These are phyloP conservation scores for Ophiothrix spiculata DNA, from an alignment of 35 echinoderm and acorn worm species.

Conservation along the genomic window DNA sequence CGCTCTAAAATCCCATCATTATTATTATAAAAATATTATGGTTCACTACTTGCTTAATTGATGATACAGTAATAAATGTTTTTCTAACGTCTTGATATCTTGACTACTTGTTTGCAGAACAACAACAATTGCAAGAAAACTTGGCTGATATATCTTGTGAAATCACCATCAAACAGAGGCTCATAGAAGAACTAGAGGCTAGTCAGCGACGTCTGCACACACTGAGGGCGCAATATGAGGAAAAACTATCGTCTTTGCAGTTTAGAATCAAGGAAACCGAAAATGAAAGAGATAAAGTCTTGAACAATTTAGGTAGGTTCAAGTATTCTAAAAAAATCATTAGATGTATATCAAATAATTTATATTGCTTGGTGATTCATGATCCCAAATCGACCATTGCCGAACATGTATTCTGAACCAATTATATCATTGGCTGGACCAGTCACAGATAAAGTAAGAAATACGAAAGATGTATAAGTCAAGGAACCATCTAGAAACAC, in stretches of 20 bases:
- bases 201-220: conserved; percentile 85
- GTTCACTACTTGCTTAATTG: no score
- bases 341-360: no score
- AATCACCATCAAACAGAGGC: conserved; percentile 91
- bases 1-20: no score
- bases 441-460: no score
- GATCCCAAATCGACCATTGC: not conserved
- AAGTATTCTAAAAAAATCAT: no score
- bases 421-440: no score
- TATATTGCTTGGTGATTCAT: no score
- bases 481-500: not conserved
- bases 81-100: no score
- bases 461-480: not conserved
- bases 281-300: conserved; percentile 72
- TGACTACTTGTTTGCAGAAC: no score
- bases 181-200: conserved; percentile 87
- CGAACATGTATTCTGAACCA: no score
- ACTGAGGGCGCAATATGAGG: conserved; percentile 87
- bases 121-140: conserved; percentile 73
- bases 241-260: conserved; percentile 62
- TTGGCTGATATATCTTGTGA: conserved; percentile 90
- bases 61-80: no score
- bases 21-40: no score
- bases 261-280: conserved; percentile 88
- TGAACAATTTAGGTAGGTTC: conserved; percentile 75